Conservation (phyloP, 2,888 invertebrate species). For the Coremacera marginata region DNA sequence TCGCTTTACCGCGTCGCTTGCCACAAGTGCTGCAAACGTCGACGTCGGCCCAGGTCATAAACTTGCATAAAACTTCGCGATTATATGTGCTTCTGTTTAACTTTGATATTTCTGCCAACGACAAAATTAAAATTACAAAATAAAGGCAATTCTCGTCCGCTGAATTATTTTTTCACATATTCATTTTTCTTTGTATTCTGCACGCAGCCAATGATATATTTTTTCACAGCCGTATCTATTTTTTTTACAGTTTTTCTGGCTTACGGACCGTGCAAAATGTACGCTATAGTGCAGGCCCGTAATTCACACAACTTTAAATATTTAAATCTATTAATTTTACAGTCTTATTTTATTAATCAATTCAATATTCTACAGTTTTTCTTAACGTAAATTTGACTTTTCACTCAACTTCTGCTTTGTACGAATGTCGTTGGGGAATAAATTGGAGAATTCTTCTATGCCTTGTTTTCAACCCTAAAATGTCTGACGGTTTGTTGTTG, state of each 20-base stretch:
- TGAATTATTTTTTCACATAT: background rate
- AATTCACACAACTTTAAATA: background rate
- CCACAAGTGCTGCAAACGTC: background rate
- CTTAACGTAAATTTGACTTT: background rate
- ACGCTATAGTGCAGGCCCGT: background rate
- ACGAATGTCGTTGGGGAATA: conserved; percentile 14
- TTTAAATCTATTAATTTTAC: conserved; percentile 24
- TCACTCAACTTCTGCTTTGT: background rate
- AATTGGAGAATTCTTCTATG: background rate
- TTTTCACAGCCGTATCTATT: conserved; percentile 8
- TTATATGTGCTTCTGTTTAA: background rate
- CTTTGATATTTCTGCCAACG: background rate
- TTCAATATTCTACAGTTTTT: background rate
- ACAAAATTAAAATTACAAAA: background rate
- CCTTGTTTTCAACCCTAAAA: conserved; percentile 1
- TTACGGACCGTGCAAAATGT: background rate
- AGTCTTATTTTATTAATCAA: conserved; percentile 13
- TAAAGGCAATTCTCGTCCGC: background rate
- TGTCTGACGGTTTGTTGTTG: conserved; percentile 5
- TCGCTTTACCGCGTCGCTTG: background rate
- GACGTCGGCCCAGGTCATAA: background rate
- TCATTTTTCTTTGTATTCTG: background rate
- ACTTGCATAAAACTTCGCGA: background rate
- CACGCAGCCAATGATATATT: background rate
- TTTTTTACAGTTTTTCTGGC: background rate